phyloP scores from a whole-genome alignment of 35 echinoderm and acorn worm genomes.

The Heliocidaris tuberculata region DNA sequence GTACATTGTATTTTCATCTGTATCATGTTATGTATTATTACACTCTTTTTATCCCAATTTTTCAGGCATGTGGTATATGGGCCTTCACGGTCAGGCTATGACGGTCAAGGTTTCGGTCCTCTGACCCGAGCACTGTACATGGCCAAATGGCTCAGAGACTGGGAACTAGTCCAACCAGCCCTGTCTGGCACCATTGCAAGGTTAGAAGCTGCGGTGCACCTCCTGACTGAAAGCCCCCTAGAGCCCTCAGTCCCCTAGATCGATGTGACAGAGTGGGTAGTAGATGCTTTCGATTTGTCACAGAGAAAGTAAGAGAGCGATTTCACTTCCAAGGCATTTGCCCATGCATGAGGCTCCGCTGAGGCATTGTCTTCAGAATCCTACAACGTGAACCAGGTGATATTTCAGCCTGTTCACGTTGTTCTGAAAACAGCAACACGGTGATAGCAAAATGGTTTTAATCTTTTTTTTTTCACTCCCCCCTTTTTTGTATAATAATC shows the following conservation, averaged over 20 bases:
- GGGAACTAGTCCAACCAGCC: neutral
- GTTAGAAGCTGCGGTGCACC: slow-evolving; percentile 9
- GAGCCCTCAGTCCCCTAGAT: neutral
- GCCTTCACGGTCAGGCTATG: neutral
- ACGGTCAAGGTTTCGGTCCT: neutral
- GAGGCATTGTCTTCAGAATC: no score
- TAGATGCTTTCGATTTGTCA: neutral
- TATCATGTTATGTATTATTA: neutral
- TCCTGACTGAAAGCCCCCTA: neutral
- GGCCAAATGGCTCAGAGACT: neutral
- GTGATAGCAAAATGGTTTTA: no score
- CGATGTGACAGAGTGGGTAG: neutral
- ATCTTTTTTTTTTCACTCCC: no score
- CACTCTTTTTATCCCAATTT: neutral
- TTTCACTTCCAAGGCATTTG: no score
- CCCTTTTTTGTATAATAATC: no score
- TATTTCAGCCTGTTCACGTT: no score
- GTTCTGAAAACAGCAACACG: no score
- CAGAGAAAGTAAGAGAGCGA: no score
- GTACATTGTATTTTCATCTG: no score
- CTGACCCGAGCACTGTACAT: neutral
- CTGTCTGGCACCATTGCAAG: slow-evolving; percentile 15
- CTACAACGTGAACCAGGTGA: no score
- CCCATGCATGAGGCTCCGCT: no score
- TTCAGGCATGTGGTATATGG: slow-evolving; percentile 26